A percentile compares a stretch with the other conserved stretches of the same genome.
Evolutionary conservation across 2,113 vertebrate species (phyloP).

Genomic region (Nycticryphes semicollaris): DNA sequence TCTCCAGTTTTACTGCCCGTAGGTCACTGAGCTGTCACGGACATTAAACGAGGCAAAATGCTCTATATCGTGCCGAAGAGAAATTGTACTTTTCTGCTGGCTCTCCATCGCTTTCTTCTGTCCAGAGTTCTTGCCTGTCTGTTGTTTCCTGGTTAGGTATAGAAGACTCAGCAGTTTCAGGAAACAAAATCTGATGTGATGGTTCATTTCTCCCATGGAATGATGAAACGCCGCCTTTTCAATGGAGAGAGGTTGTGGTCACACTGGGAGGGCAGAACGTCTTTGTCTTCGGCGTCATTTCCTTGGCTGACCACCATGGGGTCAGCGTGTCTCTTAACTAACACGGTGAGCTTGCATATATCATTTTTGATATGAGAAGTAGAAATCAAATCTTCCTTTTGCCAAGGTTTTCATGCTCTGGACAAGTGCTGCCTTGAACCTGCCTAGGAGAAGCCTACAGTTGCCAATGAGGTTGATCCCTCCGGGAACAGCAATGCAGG

Average conservation of each 20-base stretch:
- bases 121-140: not conserved
- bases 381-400: not conserved
- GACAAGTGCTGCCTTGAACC: not conserved
- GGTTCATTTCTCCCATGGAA: not conserved
- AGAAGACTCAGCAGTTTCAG: not conserved
- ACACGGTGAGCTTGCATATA: not conserved
- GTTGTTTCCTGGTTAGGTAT: not conserved
- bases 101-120: not conserved
- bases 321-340: not conserved
- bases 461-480: not conserved
- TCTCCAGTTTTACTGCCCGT: rapidly evolving
- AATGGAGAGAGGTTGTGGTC: not conserved
- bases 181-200: not conserved
- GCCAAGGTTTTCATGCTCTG: not conserved
- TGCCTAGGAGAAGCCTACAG: not conserved
- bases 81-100: not conserved
- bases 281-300: not conserved
- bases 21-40: not conserved
- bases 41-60: not conserved
- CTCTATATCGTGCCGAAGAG: not conserved
- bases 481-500: not conserved
- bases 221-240: not conserved
- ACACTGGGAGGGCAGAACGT: not conserved
- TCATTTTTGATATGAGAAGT: not conserved
- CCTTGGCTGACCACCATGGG: not conserved